A percentile compares a stretch with the other conserved stretches of the same genome.
Conservation (phyloP, 2,888 invertebrate genomes). For the Steinernema scapterisci region DNA sequence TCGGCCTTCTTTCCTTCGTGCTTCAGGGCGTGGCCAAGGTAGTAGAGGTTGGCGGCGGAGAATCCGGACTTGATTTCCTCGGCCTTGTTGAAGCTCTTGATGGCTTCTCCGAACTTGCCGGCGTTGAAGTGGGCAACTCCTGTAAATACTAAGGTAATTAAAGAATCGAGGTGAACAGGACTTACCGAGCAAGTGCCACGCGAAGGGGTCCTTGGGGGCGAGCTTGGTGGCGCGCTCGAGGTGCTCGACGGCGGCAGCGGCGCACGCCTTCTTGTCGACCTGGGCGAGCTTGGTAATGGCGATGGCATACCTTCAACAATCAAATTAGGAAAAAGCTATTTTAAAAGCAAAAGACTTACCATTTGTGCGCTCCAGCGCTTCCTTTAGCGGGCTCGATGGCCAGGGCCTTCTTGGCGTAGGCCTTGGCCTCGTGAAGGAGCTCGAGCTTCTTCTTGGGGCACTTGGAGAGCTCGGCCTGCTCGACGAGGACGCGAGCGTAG, state of each 20-base stretch:
- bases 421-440: slow-evolving; percentile 44
- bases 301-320: slow-evolving; percentile 46
- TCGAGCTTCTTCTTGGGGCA: slow-evolving; percentile 25
- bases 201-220: slow-evolving; percentile 54
- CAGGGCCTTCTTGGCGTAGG: slow-evolving; percentile 52
- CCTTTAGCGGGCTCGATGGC: slow-evolving; percentile 50
- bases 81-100: slow-evolving; percentile 52
- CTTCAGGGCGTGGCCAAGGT: slow-evolving; percentile 48
- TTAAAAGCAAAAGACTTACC: slow-evolving; percentile 39
- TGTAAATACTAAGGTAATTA: slow-evolving; percentile 26
- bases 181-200: slow-evolving; percentile 51
- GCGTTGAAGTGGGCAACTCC: slow-evolving; percentile 46
- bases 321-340: slow-evolving; percentile 17
- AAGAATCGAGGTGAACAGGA: background rate
- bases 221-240: slow-evolving; percentile 50
- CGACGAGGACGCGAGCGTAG: slow-evolving; percentile 50
- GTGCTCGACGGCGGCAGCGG: slow-evolving; percentile 49
- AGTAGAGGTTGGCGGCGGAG: slow-evolving; percentile 52
- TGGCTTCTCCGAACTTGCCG: slow-evolving; percentile 53
- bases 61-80: slow-evolving; percentile 55
- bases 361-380: slow-evolving; percentile 59
- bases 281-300: slow-evolving; percentile 43
- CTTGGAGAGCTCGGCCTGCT: slow-evolving; percentile 53
- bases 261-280: slow-evolving; percentile 44
- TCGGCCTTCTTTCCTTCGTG: slow-evolving; percentile 47